Conservation (phyloP, 30 jellyfish, hydroid and myxozoan genomes). For the Rhopilema esculentum region DNA sequence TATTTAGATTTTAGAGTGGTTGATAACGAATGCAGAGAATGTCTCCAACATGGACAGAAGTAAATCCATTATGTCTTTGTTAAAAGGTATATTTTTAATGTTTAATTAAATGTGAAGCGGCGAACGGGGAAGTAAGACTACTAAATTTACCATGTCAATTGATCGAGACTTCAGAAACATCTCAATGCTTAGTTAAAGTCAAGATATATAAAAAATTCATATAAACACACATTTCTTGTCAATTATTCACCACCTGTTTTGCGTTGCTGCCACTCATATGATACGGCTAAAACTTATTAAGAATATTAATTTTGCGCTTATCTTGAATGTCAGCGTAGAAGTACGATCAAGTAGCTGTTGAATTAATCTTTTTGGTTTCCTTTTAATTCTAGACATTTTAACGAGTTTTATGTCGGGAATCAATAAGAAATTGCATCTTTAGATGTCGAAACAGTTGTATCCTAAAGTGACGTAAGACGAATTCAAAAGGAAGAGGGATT, state of each 20-base stretch:
- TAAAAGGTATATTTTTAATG: slow-evolving; percentile 9
- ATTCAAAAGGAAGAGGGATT: no score
- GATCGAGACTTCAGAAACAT: not conserved
- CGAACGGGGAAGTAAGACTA: no score
- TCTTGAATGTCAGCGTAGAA: not conserved
- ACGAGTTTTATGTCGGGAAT: not conserved
- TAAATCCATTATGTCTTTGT: not conserved
- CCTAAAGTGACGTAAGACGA: no score
- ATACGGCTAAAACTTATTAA: not conserved
- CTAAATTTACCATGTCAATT: no score
- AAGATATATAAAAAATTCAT: no score
- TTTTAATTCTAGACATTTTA: no score
- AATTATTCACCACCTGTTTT: not conserved
- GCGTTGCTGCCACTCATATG: not conserved
- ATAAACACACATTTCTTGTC: not conserved
- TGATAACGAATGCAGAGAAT: not conserved
- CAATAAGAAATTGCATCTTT: not conserved
- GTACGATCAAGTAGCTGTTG: not conserved
- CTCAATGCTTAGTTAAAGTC: not conserved
- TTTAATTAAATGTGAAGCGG: not conserved
- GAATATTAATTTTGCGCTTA: not conserved
- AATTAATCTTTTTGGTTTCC: not conserved
- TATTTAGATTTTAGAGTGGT: slow-evolving; percentile 50
- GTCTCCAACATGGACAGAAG: not conserved
- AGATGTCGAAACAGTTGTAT: no score